Evolutionary conservation across 2,113 vertebrate genomes (phyloP), one percentile per base, ranked within the genome.

Genomic region (Petromus typicus): DNA sequence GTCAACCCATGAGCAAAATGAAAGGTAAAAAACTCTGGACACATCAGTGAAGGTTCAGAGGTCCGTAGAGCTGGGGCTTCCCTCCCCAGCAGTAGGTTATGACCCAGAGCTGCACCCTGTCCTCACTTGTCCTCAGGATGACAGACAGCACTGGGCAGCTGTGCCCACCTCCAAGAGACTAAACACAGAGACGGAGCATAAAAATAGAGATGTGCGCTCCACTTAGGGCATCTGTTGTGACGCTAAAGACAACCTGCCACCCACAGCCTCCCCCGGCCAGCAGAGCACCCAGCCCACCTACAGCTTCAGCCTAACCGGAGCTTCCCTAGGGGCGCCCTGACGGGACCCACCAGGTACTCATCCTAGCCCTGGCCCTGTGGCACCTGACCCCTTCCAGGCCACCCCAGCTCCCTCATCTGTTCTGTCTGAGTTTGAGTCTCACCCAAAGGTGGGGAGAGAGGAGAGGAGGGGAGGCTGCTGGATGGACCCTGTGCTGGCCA

Each of bases 171-270:
- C 20, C 32, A 43, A 93, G 43, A 76, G 86, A 94, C 75, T 23
- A 43, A 92, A 86, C 32, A 81, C 34, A 86, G 87, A 87, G 84
- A 90, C 0, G 8, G 71, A 57, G 27, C 45, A 43, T 56, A 95
- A 93, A 97, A 97, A 95, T 54, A 96, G 97, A 73, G 93, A 66
- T 2, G 1, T 0, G 0, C 69, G n/a, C 34, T 92, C 76, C 89
- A 69, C 17, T 93, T 82, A 67, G 0, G 6, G 32, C 81, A 56
- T 94, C 63, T 40, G 71, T 86, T 37, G 66, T 0, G 64, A 66
- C 3, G 59, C 67, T 18, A 66, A 93, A 0, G 66, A 93, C 88
- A 69, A 27, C 34, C 83, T 86, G 9, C 0, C 0, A 32, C 75
- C 89, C 9, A 3, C 4, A 0, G 66, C 69, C 66, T 4, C 30